phyloP scores from a whole-genome alignment of 2,888 invertebrate species.

The Pollenia angustigena region DNA sequence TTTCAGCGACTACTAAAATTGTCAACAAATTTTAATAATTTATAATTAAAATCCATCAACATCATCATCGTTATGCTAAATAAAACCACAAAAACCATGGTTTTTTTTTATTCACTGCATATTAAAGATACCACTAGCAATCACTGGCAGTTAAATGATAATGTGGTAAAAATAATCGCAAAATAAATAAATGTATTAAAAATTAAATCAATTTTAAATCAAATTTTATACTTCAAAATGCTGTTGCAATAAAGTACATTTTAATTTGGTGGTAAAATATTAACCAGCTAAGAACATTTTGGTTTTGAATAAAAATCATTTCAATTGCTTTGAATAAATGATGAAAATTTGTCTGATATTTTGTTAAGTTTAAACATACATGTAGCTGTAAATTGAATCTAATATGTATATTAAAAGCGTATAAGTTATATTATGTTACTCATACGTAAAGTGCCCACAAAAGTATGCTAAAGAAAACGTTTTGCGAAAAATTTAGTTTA shows the following conservation, averaged over 20 bases:
- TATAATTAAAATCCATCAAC: conserved; percentile 77
- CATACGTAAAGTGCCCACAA: too few relatives aligned
- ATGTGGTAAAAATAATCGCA: conserved; percentile 20
- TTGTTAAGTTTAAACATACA: too few relatives aligned
- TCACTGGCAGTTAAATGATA: conserved; percentile 43
- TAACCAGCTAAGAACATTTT: not conserved
- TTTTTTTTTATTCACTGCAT: not conserved
- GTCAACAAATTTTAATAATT: conserved; percentile 79
- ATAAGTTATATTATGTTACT: too few relatives aligned
- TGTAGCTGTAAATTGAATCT: too few relatives aligned
- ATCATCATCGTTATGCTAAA: conserved; percentile 60
- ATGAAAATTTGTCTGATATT: too few relatives aligned
- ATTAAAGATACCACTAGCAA: conserved; percentile 22
- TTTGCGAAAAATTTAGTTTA: too few relatives aligned
- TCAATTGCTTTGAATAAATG: too few relatives aligned
- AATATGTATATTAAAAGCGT: too few relatives aligned
- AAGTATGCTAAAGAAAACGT: too few relatives aligned
- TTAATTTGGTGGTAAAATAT: not conserved
- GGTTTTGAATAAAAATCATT: too few relatives aligned
- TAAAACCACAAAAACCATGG: conserved; percentile 73
- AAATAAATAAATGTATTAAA: not conserved
- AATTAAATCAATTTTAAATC: conserved; percentile 26
- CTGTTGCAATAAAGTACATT: not conserved
- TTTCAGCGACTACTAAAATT: conserved; percentile 40
- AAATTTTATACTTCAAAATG: not conserved